Percentiles rank a stretch among this genome's conserved stretches.
phyloP scores from a whole-genome alignment of 2,113 vertebrate species.

The Atherinomorus stipes region DNA sequence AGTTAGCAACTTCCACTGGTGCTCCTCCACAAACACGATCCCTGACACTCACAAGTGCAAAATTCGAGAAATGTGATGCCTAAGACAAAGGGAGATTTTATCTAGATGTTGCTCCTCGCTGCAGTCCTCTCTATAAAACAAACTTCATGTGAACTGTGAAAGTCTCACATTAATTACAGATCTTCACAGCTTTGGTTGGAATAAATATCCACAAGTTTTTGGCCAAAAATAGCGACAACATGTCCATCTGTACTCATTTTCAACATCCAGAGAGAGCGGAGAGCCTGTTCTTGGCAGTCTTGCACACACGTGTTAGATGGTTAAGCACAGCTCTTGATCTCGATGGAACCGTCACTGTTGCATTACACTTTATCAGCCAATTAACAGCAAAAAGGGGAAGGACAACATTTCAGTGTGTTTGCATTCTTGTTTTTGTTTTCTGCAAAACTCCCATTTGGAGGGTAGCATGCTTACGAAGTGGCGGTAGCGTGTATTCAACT shows the following conservation, averaged over 20 bases:
- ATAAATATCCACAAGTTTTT: slow-evolving; percentile 68
- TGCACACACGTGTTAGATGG: slow-evolving; percentile 37
- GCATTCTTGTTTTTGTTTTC: slow-evolving; percentile 40
- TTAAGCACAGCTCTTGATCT: slow-evolving; percentile 52
- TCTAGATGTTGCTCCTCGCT: slow-evolving; percentile 50
- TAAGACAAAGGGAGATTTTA: slow-evolving; percentile 61
- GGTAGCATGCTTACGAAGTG: slow-evolving; percentile 22
- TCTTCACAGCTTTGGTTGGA: slow-evolving; percentile 77
- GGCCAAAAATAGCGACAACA: slow-evolving; percentile 59
- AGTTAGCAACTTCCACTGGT: neutral
- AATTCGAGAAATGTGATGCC: slow-evolving; percentile 23
- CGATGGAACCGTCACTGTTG: slow-evolving; percentile 40
- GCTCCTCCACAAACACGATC: slow-evolving; percentile 29
- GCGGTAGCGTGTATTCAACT: slow-evolving; percentile 49
- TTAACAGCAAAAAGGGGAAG: slow-evolving; percentile 37
- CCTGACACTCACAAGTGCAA: slow-evolving; percentile 38
- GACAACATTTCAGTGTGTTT: slow-evolving; percentile 33
- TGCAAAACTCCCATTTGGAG: slow-evolving; percentile 34
- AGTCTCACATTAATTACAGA: slow-evolving; percentile 78
- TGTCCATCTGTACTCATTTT: slow-evolving; percentile 75
- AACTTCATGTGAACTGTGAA: slow-evolving; percentile 75
- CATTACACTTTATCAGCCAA: slow-evolving; percentile 38
- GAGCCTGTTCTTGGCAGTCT: slow-evolving; percentile 60
- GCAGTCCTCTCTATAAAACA: slow-evolving; percentile 51
- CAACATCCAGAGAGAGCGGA: slow-evolving; percentile 66